These are phyloP conservation scores for Hydraecia micacea DNA, from an alignment of 2,888 invertebrate species.

Conservation along the genomic window DNA sequence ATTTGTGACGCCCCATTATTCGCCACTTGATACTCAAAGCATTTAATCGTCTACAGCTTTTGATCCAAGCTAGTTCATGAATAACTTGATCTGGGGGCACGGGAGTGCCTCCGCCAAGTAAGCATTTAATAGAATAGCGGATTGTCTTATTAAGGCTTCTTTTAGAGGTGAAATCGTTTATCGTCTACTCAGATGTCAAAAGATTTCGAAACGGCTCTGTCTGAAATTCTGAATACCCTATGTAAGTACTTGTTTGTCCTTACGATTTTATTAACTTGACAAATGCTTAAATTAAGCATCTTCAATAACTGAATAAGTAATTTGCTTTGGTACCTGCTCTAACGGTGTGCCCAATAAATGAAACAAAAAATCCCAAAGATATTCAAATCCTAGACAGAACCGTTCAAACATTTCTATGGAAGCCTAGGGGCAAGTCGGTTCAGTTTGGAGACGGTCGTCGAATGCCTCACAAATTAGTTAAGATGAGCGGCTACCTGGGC, in stretches of 20 bases:
- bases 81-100: no score
- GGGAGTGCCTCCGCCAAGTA: no score
- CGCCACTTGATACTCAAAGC: conserved; percentile 63
- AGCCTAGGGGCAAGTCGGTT: conserved; percentile 69
- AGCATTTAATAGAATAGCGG: background rate
- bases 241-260: background rate
- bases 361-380: background rate
- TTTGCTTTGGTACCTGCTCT: conserved; percentile 2
- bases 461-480: conserved; percentile 81
- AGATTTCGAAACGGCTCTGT: background rate
- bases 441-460: conserved; percentile 74
- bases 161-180: background rate
- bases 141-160: background rate
- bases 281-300: background rate
- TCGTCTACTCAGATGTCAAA: background rate
- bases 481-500: conserved; percentile 75
- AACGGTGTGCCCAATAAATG: background rate
- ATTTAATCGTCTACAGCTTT: conserved; percentile 32
- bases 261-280: background rate
- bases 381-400: conserved; percentile 9
- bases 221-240: background rate
- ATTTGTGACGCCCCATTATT: conserved; percentile 68
- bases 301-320: conserved; percentile 1
- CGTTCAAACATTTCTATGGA: conserved; percentile 27
- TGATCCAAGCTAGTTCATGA: conserved; percentile 14